Evolutionary conservation across 2,797 vertebrate species (phyloP).

Genomic region (Phylloscopus collybita): DNA sequence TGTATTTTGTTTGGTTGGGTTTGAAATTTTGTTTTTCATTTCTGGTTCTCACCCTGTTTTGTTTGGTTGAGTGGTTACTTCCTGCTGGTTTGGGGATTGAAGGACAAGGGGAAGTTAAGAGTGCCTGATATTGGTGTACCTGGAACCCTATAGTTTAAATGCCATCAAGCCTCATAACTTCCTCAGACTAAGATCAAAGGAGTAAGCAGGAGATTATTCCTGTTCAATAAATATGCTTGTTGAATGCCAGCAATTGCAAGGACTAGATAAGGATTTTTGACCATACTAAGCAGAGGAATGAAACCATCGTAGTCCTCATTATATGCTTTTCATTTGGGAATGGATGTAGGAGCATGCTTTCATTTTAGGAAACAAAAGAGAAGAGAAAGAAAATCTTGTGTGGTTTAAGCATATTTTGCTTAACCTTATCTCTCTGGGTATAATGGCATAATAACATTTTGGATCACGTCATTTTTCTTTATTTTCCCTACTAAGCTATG

Average conservation of each 20-base stretch:
- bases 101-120: neutral
- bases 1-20: neutral
- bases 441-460: neutral
- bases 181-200: neutral
- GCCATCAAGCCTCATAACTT: neutral
- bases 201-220: neutral
- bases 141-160: neutral
- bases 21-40: neutral
- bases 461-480: neutral
- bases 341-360: neutral
- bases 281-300: neutral
- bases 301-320: neutral
- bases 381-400: neutral
- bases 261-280: neutral
- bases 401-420: neutral
- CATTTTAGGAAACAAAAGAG: neutral
- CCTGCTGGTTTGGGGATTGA: neutral
- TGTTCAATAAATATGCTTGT: neutral
- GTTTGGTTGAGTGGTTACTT: neutral
- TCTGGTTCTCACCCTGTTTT: neutral
- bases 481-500: neutral
- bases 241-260: neutral
- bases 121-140: neutral
- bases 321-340: neutral
- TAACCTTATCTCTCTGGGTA: neutral